Evolutionary conservation across 2,113 vertebrate genomes (phyloP), one percentile per base, ranked within the genome.

Genomic region (Psittacara wagleri): DNA sequence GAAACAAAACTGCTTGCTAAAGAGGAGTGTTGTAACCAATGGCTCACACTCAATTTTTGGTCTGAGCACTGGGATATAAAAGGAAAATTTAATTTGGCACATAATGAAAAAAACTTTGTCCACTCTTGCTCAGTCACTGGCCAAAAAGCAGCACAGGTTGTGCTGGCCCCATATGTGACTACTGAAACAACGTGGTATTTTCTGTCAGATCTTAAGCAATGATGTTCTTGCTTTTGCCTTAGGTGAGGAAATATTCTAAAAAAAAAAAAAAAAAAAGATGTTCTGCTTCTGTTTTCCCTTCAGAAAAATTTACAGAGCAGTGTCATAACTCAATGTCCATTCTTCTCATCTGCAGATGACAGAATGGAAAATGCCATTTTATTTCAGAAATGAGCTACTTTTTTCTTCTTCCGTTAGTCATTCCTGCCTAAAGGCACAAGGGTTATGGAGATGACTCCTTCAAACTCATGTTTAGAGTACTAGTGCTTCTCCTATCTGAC

Each of bases 321-420:
- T 86, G 90, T 91, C 86, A 95, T 82, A 96, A 96, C 77, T 94
- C 87, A 74, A 37, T 78, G 84, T 88, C 94, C 92, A 76, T 89
- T 91, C 94, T 95, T 91, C 79, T 94, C 74, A 92, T 92, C 69
- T 82, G 29, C 16, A 28, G 83, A 94, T 87, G 88, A 96, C 88
- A 94, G 92, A 92, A 94, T 66, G 74, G 88, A 95, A 97, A 96
- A 97, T 84, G 67, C 74, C 83, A 89, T 70, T 95, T 94, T 78
- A 82, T 88, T 97, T 91, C 86, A 93, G 67, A 92, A 97, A 77
- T 39, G 27, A 95, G 54, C 77, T 92, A 73, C 52, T 91, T 96
- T 81, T 76, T 93, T 79, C 2, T 1, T 88, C 88, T 93, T 86
- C 66, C 1, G 28, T 87, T 96, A 94, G 62, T 94, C 91, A 91